Conservation (phyloP, 2,888 invertebrate species). For the Meliscaeva auricollis region DNA sequence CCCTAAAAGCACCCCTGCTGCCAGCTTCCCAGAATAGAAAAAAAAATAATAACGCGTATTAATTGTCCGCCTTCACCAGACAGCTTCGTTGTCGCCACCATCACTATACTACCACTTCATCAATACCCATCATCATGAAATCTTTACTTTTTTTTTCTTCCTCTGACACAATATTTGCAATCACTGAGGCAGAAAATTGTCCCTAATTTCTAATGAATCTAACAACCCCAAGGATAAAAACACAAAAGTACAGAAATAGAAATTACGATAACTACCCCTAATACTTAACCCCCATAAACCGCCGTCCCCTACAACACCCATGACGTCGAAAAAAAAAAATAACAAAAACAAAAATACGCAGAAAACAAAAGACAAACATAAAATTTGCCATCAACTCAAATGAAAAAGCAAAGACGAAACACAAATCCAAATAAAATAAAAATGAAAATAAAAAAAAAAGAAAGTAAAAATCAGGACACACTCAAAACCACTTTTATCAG, state of each 20-base stretch:
- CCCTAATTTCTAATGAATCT: conserved; percentile 65
- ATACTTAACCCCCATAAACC: conserved; percentile 25
- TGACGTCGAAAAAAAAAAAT: background rate
- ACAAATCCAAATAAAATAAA: conserved; percentile 31
- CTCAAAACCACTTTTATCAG: conserved; percentile 42
- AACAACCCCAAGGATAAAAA: conserved; percentile 15
- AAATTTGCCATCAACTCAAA: conserved; percentile 51
- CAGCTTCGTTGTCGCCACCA: conserved; percentile 3
- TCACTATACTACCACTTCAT: too few species aligned
- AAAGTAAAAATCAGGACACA: conserved; percentile 27
- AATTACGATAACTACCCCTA: conserved; percentile 56
- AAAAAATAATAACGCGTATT: conserved; percentile 27
- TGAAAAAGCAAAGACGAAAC: conserved; percentile 55
- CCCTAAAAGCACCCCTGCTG: background rate
- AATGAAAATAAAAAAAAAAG: conserved; percentile 16
- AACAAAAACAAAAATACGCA: conserved; percentile 8
- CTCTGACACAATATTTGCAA: conserved; percentile 65
- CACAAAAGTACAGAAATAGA: conserved; percentile 33
- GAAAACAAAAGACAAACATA: conserved; percentile 52
- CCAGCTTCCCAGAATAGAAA: background rate
- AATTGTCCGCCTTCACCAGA: conserved; percentile 29
- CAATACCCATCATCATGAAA: conserved; percentile 28
- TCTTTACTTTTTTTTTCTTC: conserved; percentile 7
- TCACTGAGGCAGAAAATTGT: conserved; percentile 71
- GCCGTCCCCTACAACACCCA: background rate